Evolutionary conservation across 2,113 vertebrate species (phyloP).

Genomic region (Dasypus novemcinctus): DNA sequence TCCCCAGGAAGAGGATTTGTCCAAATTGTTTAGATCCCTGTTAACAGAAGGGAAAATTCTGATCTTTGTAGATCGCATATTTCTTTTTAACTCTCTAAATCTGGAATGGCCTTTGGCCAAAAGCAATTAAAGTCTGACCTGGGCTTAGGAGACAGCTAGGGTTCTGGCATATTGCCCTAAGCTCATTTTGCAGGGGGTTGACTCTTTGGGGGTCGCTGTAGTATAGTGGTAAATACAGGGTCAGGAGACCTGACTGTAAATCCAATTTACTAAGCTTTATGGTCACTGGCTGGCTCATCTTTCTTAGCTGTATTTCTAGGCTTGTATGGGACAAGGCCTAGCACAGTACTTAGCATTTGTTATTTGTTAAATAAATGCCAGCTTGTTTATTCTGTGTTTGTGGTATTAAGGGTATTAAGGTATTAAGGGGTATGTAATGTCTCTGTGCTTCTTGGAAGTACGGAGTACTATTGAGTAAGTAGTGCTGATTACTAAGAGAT

Average conservation of each 20-base stretch:
- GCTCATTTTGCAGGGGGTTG: not conserved
- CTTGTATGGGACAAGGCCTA: not conserved
- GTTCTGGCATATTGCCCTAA: not conserved
- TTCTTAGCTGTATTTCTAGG: not conserved
- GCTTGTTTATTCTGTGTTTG: not conserved
- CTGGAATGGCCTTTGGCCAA: not conserved
- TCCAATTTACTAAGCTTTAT: not conserved
- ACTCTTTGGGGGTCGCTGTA: not conserved
- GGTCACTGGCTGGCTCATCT: not conserved
- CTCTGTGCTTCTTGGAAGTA: not conserved
- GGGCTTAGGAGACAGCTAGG: not conserved
- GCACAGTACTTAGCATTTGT: not conserved
- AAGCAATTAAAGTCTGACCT: not conserved
- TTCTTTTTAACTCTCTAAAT: constrained; percentile 11
- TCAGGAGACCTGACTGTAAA: not conserved
- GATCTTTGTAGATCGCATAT: not conserved
- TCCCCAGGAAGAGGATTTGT: not conserved
- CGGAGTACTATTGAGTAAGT: not conserved
- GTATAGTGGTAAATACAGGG: too few species aligned
- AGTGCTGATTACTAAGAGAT: not conserved
- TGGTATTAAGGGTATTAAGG: not conserved
- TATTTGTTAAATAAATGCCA: not conserved
- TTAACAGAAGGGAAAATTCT: not conserved
- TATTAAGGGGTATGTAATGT: not conserved
- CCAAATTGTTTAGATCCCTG: not conserved